Percentiles rank a stretch among this genome's conserved stretches.
phyloP scores from a whole-genome alignment of 2,113 vertebrate genomes.

The Hippolais icterina region DNA sequence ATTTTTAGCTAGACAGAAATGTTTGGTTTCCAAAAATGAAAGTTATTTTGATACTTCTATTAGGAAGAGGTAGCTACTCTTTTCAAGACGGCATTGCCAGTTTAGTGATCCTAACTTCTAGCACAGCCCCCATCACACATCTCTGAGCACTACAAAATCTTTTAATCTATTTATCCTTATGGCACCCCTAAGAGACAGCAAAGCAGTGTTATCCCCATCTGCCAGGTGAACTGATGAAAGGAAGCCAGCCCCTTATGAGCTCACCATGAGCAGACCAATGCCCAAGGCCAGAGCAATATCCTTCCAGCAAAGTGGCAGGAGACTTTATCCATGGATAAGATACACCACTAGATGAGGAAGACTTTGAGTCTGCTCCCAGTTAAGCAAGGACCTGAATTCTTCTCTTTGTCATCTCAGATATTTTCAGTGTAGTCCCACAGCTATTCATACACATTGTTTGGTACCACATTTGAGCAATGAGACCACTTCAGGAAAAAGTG shows the following conservation, averaged over 20 bases:
- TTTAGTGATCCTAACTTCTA: not conserved
- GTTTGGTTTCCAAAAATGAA: not conserved
- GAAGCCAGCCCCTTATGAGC: rapidly evolving
- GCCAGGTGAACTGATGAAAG: not conserved
- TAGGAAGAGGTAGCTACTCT: not conserved
- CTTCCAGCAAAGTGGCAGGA: not conserved
- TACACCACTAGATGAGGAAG: not conserved
- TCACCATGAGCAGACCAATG: not conserved
- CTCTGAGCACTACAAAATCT: not conserved
- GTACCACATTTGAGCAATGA: not conserved
- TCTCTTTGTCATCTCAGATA: not conserved
- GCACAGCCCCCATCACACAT: not conserved
- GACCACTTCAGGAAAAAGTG: not conserved
- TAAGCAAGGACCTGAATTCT: not conserved
- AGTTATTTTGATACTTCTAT: not conserved
- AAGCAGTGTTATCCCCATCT: not conserved
- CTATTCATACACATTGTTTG: not conserved
- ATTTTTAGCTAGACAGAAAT: not conserved
- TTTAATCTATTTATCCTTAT: not conserved
- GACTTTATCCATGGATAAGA: not conserved
- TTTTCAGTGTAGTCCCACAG: not conserved
- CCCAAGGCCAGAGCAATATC: not conserved
- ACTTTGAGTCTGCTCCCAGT: not conserved
- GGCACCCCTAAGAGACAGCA: not conserved
- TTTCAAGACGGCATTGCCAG: not conserved